A percentile compares a stretch with the other conserved stretches of the same genome.
phyloP scores from a whole-genome alignment of 2,113 vertebrate species.

The Caracal caracal region DNA sequence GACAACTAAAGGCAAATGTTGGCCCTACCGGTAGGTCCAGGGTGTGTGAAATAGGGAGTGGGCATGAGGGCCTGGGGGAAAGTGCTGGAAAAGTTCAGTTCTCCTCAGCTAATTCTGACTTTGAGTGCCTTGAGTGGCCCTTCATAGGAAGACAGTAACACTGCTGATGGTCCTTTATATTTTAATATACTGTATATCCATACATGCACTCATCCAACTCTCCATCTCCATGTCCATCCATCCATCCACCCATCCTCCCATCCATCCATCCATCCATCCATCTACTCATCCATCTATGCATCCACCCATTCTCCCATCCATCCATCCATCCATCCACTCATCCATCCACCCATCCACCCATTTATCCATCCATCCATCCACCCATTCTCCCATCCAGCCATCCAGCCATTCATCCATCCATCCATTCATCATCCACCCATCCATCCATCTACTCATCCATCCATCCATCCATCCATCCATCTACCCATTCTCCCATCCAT shows the following conservation, averaged over 20 bases:
- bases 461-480: too few relatives aligned
- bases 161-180: neutral
- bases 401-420: too few relatives aligned
- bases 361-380: too few relatives aligned
- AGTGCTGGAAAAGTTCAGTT: neutral
- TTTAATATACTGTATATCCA: neutral
- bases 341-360: too few relatives aligned
- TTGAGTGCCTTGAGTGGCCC: neutral
- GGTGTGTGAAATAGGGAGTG: neutral
- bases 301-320: too few relatives aligned
- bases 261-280: neutral
- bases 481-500: fast-evolving
- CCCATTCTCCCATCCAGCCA: too few relatives aligned
- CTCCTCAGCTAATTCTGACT: neutral
- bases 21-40: neutral
- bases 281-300: neutral
- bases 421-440: too few relatives aligned
- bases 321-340: too few relatives aligned
- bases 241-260: too few relatives aligned
- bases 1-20: neutral
- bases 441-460: too few relatives aligned
- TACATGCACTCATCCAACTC: too few relatives aligned
- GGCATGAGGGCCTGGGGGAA: neutral
- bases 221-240: neutral
- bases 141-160: neutral